phyloP scores from a whole-genome alignment of 2,113 vertebrate species.

The Coracopsis vasa region DNA sequence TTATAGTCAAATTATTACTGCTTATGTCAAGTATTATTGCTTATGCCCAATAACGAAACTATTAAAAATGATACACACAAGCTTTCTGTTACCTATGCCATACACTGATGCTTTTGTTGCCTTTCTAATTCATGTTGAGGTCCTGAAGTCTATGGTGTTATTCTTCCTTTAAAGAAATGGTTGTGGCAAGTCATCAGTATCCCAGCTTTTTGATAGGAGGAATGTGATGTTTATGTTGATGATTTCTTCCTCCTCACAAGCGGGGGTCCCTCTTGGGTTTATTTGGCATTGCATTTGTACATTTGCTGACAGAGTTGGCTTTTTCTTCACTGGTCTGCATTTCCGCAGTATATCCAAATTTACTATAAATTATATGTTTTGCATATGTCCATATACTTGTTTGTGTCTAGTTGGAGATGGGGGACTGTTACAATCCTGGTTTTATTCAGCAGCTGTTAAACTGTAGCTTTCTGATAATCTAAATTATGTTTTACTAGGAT shows the following conservation, averaged over 20 bases:
- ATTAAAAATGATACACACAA: neutral
- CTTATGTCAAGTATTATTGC: neutral
- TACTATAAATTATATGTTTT: neutral
- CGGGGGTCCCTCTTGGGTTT: neutral
- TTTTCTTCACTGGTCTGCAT: neutral
- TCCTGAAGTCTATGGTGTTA: neutral
- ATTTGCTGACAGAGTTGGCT: neutral
- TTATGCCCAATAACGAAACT: neutral
- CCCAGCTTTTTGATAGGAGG: neutral
- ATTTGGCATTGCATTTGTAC: neutral
- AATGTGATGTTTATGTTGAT: neutral
- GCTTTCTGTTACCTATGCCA: neutral
- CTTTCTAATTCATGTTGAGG: neutral
- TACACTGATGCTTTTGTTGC: neutral
- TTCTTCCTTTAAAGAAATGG: neutral
- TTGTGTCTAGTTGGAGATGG: fast-evolving
- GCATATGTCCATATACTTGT: neutral
- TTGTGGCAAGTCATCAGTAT: neutral
- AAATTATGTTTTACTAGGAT: neutral
- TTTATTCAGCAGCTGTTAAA: neutral
- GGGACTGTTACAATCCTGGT: neutral
- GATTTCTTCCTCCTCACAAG: neutral
- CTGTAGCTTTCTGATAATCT: neutral
- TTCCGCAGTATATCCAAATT: neutral
- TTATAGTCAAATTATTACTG: neutral